Evolutionary conservation across 2,888 invertebrate genomes (phyloP).

Genomic region (Halictus quadricinctus): DNA sequence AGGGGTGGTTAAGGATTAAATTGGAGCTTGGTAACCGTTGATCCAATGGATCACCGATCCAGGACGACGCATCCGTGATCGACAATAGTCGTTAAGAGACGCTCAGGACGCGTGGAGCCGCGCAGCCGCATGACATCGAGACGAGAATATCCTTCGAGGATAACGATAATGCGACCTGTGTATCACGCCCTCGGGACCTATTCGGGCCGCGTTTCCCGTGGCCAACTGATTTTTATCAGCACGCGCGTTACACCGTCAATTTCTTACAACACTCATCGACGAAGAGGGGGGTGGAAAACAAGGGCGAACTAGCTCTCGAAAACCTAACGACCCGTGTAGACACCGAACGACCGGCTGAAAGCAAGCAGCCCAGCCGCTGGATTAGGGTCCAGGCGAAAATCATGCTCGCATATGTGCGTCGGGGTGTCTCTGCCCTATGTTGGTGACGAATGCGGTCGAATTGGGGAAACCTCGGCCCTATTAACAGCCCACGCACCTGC

Average conservation of each 20-base stretch:
- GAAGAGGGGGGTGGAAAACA: conserved; percentile 23
- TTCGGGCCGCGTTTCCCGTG: conserved; percentile 61
- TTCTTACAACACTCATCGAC: conserved; percentile 62
- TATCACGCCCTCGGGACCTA: conserved; percentile 65
- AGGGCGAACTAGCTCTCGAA: conserved; percentile 43
- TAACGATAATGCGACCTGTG: conserved; percentile 68
- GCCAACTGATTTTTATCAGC: conserved; percentile 74
- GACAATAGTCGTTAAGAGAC: conserved; percentile 16
- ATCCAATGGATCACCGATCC: background rate
- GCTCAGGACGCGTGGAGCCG: conserved; percentile 34
- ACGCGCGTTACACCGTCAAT: conserved; percentile 60
- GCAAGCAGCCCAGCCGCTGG: conserved; percentile 7
- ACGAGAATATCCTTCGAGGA: conserved; percentile 64
- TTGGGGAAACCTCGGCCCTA: conserved; percentile 1
- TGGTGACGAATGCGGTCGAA: conserved; percentile 50
- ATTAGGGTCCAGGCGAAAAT: conserved; percentile 50
- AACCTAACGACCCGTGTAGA: conserved; percentile 60
- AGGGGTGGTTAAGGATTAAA: background rate
- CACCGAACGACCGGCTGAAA: conserved; percentile 35
- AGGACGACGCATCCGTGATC: conserved; percentile 26
- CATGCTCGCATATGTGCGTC: conserved; percentile 37
- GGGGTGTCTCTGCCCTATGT: conserved; percentile 1
- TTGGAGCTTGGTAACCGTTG: background rate
- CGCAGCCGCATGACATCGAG: conserved; percentile 54
- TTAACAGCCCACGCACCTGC: conserved; percentile 10